Evolutionary conservation across 2,797 vertebrate species (phyloP), one percentile per base, ranked within the genome.

Genomic region (Enteromius afrohamiltoni): DNA sequence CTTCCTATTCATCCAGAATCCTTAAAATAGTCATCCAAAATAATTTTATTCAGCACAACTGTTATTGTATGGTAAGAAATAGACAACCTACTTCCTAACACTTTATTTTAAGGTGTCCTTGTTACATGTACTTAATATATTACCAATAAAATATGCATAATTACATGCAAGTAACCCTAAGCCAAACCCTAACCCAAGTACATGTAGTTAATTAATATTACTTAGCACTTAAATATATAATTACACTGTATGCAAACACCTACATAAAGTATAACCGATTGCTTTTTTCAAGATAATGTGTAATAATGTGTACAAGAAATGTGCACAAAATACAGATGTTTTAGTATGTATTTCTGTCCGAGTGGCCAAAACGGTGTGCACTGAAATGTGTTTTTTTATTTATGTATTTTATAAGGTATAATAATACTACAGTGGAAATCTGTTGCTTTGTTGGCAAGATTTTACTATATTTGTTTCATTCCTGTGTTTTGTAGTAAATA

Each of bases 361-460:
- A 23, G 53, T 23, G 53, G 53, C 53, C 60, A 13, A 26, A 62
- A 26, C 16, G 5, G 6, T 29, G 4, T 62, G 8, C 55, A 3
- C 10, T 58, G 3, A 58, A 58, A 58, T 51, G 17, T 23, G 21
- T 3, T 11, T 23, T 23, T n/a, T 58, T 58, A 23, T 58, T 64
- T 31, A 31, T 31, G 16, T 9, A 19, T 17, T 29, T 31, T 34
- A 19, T 34, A 9, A 17, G 16, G 16, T 19, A 34, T 19, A 10
- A 34, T 34, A 65, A 10, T 19, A 34, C 10, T 21, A 42, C 4
- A 5, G 34, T 23, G 10, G 67, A 21, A 13, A n/a, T 37, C 4
- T 16, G 31, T 31, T 67, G 31, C 64, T 67, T 67, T 67, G 17
- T 68, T 69, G 67, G 21, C 67, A 69, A 69, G 1, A 68, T 40